phyloP scores from a whole-genome alignment of 2,888 invertebrate species.

The Nomada fucata region DNA sequence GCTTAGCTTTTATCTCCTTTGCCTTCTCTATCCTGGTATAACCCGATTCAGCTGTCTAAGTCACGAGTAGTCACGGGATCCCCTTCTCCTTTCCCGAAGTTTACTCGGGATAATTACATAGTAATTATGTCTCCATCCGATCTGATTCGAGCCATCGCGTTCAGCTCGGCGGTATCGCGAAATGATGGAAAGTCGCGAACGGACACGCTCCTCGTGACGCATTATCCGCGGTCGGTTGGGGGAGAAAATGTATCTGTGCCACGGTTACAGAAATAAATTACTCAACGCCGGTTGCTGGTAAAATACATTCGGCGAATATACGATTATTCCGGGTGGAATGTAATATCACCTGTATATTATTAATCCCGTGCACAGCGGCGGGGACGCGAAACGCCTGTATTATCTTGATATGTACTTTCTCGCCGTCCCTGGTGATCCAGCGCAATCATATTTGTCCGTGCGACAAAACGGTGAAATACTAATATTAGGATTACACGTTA shows the following conservation, averaged over 20 bases:
- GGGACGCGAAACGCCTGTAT: conserved; percentile 8
- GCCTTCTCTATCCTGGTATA: conserved; percentile 40
- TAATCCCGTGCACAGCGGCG: conserved; percentile 34
- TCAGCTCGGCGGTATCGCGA: conserved; percentile 10
- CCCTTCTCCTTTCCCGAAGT: conserved; percentile 44
- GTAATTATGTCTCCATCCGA: conserved; percentile 31
- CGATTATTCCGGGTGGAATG: conserved; percentile 17
- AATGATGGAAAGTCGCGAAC: neutral
- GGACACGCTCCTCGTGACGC: neutral
- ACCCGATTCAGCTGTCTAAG: conserved; percentile 55
- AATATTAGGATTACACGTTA: conserved; percentile 3
- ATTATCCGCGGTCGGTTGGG: neutral
- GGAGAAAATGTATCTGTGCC: neutral
- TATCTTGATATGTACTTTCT: conserved; percentile 29
- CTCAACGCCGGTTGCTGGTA: neutral
- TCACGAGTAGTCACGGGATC: conserved; percentile 58
- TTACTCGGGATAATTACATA: conserved; percentile 62
- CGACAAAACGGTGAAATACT: neutral
- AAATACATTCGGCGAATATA: conserved; percentile 19
- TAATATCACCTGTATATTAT: conserved; percentile 21
- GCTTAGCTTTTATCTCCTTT: conserved; percentile 60
- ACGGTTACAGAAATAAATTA: conserved; percentile 12
- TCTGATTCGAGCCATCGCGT: neutral
- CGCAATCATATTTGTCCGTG: neutral
- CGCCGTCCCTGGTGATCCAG: neutral